phyloP scores from a whole-genome alignment of 2,888 invertebrate genomes.

The Troides aeacus region DNA sequence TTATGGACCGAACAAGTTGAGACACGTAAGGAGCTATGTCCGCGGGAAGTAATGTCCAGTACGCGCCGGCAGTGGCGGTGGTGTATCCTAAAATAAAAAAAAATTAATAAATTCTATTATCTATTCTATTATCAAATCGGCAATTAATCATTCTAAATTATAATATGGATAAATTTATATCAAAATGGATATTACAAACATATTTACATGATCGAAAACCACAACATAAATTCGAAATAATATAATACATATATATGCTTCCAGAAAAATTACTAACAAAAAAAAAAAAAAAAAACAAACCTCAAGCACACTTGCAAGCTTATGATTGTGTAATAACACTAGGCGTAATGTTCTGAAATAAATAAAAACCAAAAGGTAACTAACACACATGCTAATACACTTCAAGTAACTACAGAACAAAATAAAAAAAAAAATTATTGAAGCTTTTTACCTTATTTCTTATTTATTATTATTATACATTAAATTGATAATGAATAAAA shows the following conservation, averaged over 20 bases:
- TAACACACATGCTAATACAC: constrained; percentile 1
- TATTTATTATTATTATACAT: too few species aligned
- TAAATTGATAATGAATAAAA: too few species aligned
- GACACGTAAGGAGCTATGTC: constrained; percentile 53
- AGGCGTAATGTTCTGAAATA: constrained; percentile 67
- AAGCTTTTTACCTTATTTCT: too few species aligned
- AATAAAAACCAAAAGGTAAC: constrained; percentile 37
- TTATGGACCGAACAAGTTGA: neutral
- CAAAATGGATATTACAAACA: too few species aligned
- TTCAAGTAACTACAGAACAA: neutral
- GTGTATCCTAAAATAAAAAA: constrained; percentile 62
- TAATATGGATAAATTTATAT: too few species aligned
- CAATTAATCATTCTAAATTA: too few species aligned
- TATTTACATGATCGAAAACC: too few species aligned
- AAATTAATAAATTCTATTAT: neutral
- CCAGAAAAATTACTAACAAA: constrained; percentile 29
- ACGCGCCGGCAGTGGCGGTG: constrained; percentile 73
- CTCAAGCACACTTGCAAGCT: constrained; percentile 49
- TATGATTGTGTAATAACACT: constrained; percentile 65
- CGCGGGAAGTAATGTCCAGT: constrained; percentile 72
- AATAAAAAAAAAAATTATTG: neutral
- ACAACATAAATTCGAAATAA: too few species aligned
- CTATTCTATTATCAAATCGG: too few species aligned
- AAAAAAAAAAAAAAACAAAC: constrained; percentile 54
- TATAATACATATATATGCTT: too few species aligned